Evolutionary conservation across 1,140 invertebrate genomes (phyloP).

Genomic region (Zaprionus lachaisei): DNA sequence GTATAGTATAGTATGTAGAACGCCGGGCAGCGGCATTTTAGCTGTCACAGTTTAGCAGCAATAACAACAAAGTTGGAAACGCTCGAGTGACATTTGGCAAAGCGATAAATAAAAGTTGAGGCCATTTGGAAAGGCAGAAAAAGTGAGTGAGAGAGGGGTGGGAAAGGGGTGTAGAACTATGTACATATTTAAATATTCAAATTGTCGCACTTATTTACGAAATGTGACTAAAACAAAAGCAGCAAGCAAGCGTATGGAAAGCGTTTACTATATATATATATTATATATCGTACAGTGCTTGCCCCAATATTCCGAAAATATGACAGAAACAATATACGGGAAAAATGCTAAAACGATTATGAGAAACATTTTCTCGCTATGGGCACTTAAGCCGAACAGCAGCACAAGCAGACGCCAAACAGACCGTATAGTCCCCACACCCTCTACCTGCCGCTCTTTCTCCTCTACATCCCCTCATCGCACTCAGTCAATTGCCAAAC

Average conservation of each 20-base stretch:
- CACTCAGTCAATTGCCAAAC: constrained; percentile 35
- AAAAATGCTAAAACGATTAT: constrained; percentile 9
- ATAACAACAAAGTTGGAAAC: constrained; percentile 48
- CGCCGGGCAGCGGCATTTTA: constrained; percentile 37
- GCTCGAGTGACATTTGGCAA: constrained; percentile 71
- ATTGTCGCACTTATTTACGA: constrained; percentile 62
- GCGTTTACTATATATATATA: background rate
- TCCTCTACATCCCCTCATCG: background rate
- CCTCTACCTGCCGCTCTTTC: background rate
- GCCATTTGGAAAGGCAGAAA: constrained; percentile 50
- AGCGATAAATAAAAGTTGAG: constrained; percentile 76
- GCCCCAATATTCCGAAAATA: constrained; percentile 8
- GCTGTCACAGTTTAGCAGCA: constrained; percentile 51
- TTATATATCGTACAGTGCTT: background rate
- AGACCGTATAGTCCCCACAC: background rate
- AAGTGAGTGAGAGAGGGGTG: background rate
- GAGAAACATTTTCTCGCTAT: constrained; percentile 18
- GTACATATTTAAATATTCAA: constrained; percentile 78
- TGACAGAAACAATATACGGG: constrained; percentile 13
- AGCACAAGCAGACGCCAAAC: constrained; percentile 8
- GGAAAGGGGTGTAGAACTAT: constrained; percentile 37
- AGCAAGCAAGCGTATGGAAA: background rate
- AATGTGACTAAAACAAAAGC: constrained; percentile 29
- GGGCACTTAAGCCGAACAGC: constrained; percentile 27
- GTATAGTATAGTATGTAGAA: background rate